Evolutionary conservation across 2,888 invertebrate genomes (phyloP), one percentile per base, ranked within the genome.

Genomic region (Drosophila leonis): DNA sequence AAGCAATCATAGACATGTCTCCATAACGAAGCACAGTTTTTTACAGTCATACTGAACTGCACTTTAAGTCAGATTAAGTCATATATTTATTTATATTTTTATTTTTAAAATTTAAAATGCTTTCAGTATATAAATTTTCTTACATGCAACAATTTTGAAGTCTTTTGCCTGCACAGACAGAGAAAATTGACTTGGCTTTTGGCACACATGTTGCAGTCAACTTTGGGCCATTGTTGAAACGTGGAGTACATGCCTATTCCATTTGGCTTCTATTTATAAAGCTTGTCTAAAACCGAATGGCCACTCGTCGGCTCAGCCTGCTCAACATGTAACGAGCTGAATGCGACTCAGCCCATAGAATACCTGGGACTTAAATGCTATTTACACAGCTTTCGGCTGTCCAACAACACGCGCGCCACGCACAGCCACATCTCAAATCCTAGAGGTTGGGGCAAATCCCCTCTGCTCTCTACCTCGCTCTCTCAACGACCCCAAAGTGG

Each of bases 301-400:
- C 44, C 49, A 39, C 56, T 37, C 52, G 57, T 46, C 57, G 57
- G 33, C 61, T 70, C 56, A 52, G 59, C 31, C 65, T 42, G 49
- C 75, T 65, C 41, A 44, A 42, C 57, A 65, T 65, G 72, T 67
- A 63, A 72, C 77, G 49, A 72, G 67, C 57, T 56, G 63, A 69
- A 75, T 70, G 70, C 65, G 74, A 65, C 69, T 62, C 48, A 65
- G 63, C 54, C 65, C 74, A 64, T 71, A 49, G 49, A 71, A 79
- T 78, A 78, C 61, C 82, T 78, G 79, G 88, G 86, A 83, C 72
- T 84, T 77, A 77, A 83, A 81, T 88, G 86, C 86, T 88, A 84
- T 83, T 88, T 84, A 83, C 84, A 88, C 88, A 87, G 88, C 79
- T 82, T 82, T 84, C 52, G 56, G 62, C 65, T 69, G 79, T 72